A percentile compares a stretch with the other conserved stretches of the same genome.
Conservation (phyloP, 1,140 invertebrate species). For the Cotesia chilonis region DNA sequence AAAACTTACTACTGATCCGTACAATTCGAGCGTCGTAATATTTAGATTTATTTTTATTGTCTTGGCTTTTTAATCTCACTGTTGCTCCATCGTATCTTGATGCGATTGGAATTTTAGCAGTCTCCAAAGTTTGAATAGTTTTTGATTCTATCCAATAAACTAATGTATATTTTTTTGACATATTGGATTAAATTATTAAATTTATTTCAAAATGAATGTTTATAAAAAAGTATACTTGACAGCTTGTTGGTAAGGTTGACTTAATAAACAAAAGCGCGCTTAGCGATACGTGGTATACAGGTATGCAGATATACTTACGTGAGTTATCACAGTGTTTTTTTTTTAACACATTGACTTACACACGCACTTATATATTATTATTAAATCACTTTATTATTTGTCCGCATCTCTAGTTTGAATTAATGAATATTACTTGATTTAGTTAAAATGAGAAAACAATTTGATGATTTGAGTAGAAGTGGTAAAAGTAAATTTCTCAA, state of each 20-base stretch:
- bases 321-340: conserved; percentile 10
- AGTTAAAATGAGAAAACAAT: conserved; percentile 7
- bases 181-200: neutral
- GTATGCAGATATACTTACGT: conserved; percentile 5
- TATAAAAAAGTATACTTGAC: neutral
- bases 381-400: neutral
- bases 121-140: neutral
- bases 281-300: neutral
- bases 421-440: conserved; percentile 1
- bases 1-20: conserved; percentile 1
- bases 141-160: conserved; percentile 13
- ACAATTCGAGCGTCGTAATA: neutral
- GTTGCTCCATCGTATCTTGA: conserved; percentile 4
- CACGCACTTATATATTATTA: conserved; percentile 1
- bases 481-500: too few relatives aligned
- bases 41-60: conserved; percentile 4
- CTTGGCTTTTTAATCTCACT: neutral
- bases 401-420: conserved; percentile 1
- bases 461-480: conserved; percentile 1
- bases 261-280: conserved; percentile 3
- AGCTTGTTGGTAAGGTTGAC: neutral
- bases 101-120: neutral
- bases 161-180: conserved; percentile 4
- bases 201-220: neutral
- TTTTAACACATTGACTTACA: neutral